A percentile compares a stretch with the other conserved stretches of the same genome.
phyloP scores from a whole-genome alignment of 2,888 invertebrate species.

The Nycteola revayana region DNA sequence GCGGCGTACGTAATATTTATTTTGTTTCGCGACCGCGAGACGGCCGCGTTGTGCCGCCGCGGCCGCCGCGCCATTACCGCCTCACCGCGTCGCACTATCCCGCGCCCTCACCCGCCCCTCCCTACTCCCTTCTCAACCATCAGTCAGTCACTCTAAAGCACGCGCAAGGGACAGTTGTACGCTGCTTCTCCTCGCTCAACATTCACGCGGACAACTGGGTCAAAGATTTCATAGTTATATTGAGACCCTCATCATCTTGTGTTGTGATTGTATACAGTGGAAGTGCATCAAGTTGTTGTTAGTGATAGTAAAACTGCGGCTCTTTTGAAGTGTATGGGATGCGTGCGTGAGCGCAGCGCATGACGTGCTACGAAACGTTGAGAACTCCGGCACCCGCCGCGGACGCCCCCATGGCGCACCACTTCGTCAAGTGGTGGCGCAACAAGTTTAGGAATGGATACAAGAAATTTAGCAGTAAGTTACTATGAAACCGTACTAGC shows the following conservation, averaged over 20 bases:
- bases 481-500: too few species aligned
- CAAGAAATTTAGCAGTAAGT: slow-evolving; percentile 87
- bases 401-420: slow-evolving; percentile 86
- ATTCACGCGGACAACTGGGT: slow-evolving; percentile 77
- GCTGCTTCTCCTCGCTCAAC: slow-evolving; percentile 41
- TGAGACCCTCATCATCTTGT: slow-evolving; percentile 50
- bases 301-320: slow-evolving; percentile 67
- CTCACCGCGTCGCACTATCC: slow-evolving; percentile 44
- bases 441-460: slow-evolving; percentile 88
- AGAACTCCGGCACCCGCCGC: slow-evolving; percentile 80
- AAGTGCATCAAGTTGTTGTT: slow-evolving; percentile 51
- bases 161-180: slow-evolving; percentile 56
- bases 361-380: slow-evolving; percentile 83
- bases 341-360: slow-evolving; percentile 82
- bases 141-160: slow-evolving; percentile 73
- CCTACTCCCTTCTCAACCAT: slow-evolving; percentile 56
- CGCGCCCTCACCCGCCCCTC: slow-evolving; percentile 47
- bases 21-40: slow-evolving; percentile 35
- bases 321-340: slow-evolving; percentile 78
- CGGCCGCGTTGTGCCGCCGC: slow-evolving; percentile 20
- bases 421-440: slow-evolving; percentile 89
- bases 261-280: slow-evolving; percentile 63
- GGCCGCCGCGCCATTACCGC: slow-evolving; percentile 13
- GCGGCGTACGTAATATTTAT: slow-evolving; percentile 10
- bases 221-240: slow-evolving; percentile 60